These are phyloP conservation scores for Danio tinwini DNA, from an alignment of 2,797 vertebrate species.

Conservation along the genomic window DNA sequence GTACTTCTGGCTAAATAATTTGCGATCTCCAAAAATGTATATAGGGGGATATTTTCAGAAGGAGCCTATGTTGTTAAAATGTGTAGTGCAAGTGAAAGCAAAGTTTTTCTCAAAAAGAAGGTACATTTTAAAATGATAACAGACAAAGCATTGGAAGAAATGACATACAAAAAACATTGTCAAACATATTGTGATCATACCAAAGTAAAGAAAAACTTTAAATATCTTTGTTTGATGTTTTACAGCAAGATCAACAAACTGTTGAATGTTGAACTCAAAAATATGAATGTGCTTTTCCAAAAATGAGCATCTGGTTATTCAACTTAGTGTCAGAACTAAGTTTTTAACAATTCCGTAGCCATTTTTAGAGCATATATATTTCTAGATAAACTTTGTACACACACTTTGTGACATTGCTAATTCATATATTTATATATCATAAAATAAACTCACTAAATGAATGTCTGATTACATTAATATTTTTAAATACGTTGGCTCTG, in stretches of 20 bases:
- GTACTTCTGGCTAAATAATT: no score
- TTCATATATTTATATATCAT: conserved; percentile 7
- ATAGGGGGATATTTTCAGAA: no score
- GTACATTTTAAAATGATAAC: neutral
- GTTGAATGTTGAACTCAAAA: conserved; percentile 12
- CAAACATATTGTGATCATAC: neutral
- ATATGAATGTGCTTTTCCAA: neutral
- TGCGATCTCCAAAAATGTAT: no score
- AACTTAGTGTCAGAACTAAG: conserved; percentile 8
- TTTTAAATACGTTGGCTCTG: conserved; percentile 3
- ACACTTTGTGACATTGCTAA: neutral
- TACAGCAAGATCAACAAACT: neutral
- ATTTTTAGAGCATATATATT: neutral
- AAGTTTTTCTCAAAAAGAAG: neutral
- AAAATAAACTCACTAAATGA: neutral
- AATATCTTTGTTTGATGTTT: neutral
- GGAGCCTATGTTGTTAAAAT: neutral
- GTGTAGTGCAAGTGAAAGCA: neutral
- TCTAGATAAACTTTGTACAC: neutral
- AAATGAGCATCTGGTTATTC: neutral
- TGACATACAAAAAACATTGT: neutral
- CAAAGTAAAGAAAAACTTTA: neutral
- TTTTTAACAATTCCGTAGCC: neutral
- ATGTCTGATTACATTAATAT: conserved; percentile 7
- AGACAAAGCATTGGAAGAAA: neutral